A percentile compares a stretch with the other conserved stretches of the same genome.
phyloP scores from a whole-genome alignment of 2,888 invertebrate genomes.

The Lasius platythorax region DNA sequence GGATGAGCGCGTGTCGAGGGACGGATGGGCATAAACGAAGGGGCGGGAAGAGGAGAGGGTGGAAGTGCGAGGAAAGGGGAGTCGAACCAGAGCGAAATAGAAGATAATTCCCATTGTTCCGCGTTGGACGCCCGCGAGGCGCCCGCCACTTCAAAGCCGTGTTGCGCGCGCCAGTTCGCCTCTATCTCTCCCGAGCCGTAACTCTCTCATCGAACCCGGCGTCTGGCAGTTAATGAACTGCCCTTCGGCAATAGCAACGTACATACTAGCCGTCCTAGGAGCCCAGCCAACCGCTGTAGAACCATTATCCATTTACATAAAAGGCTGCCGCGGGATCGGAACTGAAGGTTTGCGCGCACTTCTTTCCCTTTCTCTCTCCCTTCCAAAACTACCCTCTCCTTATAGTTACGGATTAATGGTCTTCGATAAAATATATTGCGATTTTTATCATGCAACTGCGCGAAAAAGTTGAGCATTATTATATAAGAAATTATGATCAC shows the following conservation, averaged over 20 bases:
- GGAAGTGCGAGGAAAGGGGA: background rate
- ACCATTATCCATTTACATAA: constrained; percentile 76
- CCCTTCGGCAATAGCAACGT: constrained; percentile 72
- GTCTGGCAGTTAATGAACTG: constrained; percentile 79
- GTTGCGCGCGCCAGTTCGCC: constrained; percentile 18
- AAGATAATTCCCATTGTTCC: constrained; percentile 78
- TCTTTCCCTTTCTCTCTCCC: constrained; percentile 25
- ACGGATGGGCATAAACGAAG: constrained; percentile 11
- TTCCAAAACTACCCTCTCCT: constrained; percentile 12
- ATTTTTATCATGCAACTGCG: background rate
- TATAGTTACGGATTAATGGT: constrained; percentile 44
- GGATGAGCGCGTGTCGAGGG: constrained; percentile 23
- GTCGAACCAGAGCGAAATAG: constrained; percentile 60
- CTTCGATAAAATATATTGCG: background rate
- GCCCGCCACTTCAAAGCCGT: constrained; percentile 62
- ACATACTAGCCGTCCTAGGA: constrained; percentile 67
- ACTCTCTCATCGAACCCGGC: constrained; percentile 72
- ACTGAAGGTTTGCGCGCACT: constrained; percentile 63
- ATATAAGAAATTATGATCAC: background rate
- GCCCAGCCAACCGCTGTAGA: constrained; percentile 64
- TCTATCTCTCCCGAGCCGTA: constrained; percentile 42
- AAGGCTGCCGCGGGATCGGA: constrained; percentile 59
- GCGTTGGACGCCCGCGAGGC: constrained; percentile 74
- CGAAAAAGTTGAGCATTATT: background rate
- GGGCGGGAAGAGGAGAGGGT: constrained; percentile 20